A percentile compares a stretch with the other conserved stretches of the same genome.
Conservation (phyloP, 2,113 vertebrate genomes). For the Platanista minor region DNA sequence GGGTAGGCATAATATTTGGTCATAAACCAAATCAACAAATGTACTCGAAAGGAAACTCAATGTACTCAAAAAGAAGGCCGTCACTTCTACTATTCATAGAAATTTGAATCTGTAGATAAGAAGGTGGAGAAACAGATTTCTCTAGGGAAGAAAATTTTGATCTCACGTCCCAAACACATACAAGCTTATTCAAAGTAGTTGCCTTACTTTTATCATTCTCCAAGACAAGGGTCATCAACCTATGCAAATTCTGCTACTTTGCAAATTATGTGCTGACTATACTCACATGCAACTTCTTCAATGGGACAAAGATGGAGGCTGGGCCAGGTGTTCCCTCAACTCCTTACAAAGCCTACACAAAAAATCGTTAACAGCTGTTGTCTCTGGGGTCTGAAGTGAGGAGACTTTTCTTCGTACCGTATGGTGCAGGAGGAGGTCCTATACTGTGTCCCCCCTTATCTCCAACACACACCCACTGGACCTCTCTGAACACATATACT, state of each 20-base stretch:
- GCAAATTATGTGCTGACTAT: slow-evolving; percentile 1
- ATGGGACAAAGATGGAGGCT: background rate
- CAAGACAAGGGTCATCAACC: slow-evolving; percentile 15
- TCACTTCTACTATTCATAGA: background rate
- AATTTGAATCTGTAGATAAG: background rate
- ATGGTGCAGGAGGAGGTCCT: background rate
- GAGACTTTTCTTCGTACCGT: background rate
- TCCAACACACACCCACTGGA: background rate
- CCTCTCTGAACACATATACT: background rate
- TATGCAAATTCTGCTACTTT: background rate
- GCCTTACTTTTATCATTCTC: background rate
- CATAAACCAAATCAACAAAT: slow-evolving; percentile 33
- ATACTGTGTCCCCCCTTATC: background rate
- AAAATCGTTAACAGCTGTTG: background rate
- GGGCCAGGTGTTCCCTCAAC: background rate
- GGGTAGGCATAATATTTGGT: background rate
- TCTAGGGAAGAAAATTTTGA: background rate
- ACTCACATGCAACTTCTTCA: background rate
- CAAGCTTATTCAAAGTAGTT: background rate
- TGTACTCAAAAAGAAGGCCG: background rate
- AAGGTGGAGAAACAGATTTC: background rate
- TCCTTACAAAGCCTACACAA: background rate
- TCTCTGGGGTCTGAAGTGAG: background rate
- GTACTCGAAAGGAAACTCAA: background rate
- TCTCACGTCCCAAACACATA: background rate